Evolutionary conservation across 2,797 vertebrate genomes (phyloP).

Genomic region (Channallabes apus): DNA sequence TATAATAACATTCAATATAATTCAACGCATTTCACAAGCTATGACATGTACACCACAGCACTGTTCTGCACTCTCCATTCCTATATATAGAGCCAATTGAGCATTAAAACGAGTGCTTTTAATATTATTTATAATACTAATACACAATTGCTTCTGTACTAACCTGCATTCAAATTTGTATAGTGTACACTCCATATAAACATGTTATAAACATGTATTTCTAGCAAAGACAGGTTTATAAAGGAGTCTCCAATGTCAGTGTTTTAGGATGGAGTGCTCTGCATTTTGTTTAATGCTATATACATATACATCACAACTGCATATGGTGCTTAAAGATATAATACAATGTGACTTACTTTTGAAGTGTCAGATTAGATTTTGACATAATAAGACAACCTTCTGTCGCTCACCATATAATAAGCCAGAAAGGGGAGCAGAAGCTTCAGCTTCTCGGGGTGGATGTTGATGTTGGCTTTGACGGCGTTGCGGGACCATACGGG

Average conservation of each 20-base stretch:
- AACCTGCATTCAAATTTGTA: neutral
- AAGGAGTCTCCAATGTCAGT: neutral
- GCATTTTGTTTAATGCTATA: no score
- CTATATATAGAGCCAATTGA: neutral
- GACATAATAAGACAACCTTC: neutral
- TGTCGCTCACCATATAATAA: conserved; percentile 92
- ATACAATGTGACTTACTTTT: neutral
- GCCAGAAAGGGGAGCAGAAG: conserved; percentile 85
- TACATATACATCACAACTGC: neutral
- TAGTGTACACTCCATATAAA: neutral
- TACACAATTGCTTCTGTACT: neutral
- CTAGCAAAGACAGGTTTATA: neutral
- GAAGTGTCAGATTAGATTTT: neutral
- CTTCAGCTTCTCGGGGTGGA: conserved; percentile 96
- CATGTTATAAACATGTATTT: neutral
- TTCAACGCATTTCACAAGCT: neutral
- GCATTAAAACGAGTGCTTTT: neutral
- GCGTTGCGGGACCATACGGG: conserved; percentile 94
- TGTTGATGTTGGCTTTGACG: conserved; percentile 86
- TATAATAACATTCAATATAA: neutral
- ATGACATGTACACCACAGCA: neutral
- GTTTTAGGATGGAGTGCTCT: neutral
- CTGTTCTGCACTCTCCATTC: neutral
- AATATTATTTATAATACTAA: neutral
- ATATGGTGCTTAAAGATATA: neutral